Evolutionary conservation across 1,140 invertebrate species (phyloP).

Genomic region (Pseudomyrmex cubaensis): DNA sequence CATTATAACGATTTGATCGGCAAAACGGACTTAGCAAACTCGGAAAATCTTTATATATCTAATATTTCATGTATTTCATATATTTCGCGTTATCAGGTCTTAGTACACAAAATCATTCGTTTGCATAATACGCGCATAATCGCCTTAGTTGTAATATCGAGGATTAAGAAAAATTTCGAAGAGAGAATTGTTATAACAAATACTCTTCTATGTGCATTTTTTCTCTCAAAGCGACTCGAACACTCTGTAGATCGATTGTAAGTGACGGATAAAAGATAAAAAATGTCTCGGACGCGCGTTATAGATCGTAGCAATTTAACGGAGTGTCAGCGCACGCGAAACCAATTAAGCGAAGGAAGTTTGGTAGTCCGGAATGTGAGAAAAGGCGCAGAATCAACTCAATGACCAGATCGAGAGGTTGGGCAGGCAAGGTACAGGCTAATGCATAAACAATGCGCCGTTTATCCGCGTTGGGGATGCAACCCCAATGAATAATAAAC

Average conservation of each 20-base stretch:
- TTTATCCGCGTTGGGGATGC: constrained; percentile 77
- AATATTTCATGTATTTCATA: constrained; percentile 31
- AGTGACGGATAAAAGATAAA: background rate
- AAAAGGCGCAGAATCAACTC: constrained; percentile 63
- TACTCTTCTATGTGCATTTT: background rate
- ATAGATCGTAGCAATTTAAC: constrained; percentile 29
- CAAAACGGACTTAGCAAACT: constrained; percentile 39
- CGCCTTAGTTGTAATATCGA: constrained; percentile 17
- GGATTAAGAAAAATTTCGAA: constrained; percentile 22
- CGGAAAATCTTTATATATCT: background rate
- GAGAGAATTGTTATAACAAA: constrained; percentile 11
- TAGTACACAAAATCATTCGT: background rate
- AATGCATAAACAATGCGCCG: constrained; percentile 81
- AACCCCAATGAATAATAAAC: constrained; percentile 81
- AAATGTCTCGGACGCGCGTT: background rate
- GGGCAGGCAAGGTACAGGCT: constrained; percentile 66
- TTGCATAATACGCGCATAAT: constrained; percentile 20
- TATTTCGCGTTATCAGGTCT: constrained; percentile 5
- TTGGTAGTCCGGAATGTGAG: constrained; percentile 57
- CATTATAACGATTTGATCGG: constrained; percentile 38
- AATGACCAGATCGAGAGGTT: constrained; percentile 65
- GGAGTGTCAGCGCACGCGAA: background rate
- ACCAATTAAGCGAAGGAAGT: constrained; percentile 53
- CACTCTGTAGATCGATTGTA: background rate
- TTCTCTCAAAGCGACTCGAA: background rate